phyloP scores from a whole-genome alignment of 2,797 vertebrate genomes.

The Poliocrania exsul region DNA sequence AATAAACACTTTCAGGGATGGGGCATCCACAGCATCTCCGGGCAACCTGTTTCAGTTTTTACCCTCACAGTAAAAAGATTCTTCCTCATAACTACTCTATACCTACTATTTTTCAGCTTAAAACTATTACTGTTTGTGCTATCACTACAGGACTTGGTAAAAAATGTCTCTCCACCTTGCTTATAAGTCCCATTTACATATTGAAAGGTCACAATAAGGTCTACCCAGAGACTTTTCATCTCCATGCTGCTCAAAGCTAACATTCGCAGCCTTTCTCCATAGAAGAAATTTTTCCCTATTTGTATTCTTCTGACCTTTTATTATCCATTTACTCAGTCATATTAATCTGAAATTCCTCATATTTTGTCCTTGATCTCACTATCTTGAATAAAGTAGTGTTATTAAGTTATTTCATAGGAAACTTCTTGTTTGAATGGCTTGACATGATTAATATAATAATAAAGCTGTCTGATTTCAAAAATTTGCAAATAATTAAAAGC shows the following conservation, averaged over 20 bases:
- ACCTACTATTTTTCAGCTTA: not conserved
- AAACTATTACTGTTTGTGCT: not conserved
- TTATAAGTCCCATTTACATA: not conserved
- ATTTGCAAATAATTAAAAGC: not conserved
- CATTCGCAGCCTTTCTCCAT: not conserved
- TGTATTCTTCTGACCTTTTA: not conserved
- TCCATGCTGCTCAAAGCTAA: not conserved
- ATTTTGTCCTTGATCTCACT: not conserved
- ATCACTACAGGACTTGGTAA: not conserved
- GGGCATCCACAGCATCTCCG: not conserved
- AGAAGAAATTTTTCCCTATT: not conserved
- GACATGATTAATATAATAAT: not conserved
- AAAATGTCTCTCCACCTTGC: not conserved
- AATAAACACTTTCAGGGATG: not conserved
- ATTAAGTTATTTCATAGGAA: not conserved
- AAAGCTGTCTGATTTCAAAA: not conserved
- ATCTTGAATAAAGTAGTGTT: not conserved
- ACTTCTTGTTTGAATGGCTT: not conserved
- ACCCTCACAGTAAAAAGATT: not conserved
- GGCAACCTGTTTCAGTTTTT: not conserved
- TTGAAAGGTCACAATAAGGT: not conserved
- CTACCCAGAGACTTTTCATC: not conserved
- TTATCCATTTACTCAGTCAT: not conserved
- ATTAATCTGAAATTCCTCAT: not conserved
- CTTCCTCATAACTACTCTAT: not conserved